These are phyloP conservation scores for Thymelicus sylvestris DNA, from an alignment of 2,888 invertebrate species.

Conservation along the genomic window DNA sequence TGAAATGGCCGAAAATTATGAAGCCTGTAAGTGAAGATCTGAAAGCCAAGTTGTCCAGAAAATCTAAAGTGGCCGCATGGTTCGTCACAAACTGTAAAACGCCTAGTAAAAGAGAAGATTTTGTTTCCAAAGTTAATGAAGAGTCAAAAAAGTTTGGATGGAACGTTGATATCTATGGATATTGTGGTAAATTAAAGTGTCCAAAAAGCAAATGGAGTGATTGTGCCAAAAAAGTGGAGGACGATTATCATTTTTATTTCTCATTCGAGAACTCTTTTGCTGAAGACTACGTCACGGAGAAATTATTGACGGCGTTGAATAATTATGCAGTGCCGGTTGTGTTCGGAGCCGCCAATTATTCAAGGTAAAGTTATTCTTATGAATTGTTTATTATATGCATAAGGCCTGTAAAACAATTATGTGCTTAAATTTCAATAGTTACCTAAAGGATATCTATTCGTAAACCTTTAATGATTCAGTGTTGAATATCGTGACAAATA, in stretches of 20 bases:
- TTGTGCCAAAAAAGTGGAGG: slow-evolving; percentile 50
- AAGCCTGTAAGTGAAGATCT: slow-evolving; percentile 51
- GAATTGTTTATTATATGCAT: too few species aligned
- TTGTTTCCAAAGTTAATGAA: slow-evolving; percentile 44
- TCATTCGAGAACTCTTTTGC: slow-evolving; percentile 61
- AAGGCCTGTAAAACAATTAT: too few species aligned
- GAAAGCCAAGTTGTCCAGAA: slow-evolving; percentile 46
- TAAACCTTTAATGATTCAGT: too few species aligned
- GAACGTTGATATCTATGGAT: slow-evolving; percentile 56
- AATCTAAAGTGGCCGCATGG: slow-evolving; percentile 58
- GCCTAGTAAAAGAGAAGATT: slow-evolving; percentile 47
- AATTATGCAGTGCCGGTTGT: slow-evolving; percentile 86
- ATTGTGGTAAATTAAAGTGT: slow-evolving; percentile 54
- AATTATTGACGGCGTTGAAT: slow-evolving; percentile 64
- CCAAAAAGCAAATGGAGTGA: slow-evolving; percentile 43
- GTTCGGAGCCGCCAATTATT: slow-evolving; percentile 86
- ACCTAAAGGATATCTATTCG: too few species aligned
- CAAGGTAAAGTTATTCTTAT: slow-evolving; percentile 47
- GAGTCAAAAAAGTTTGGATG: slow-evolving; percentile 49
- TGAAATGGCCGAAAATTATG: slow-evolving; percentile 60
- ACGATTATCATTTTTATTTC: slow-evolving; percentile 62
- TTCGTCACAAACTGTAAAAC: slow-evolving; percentile 56
- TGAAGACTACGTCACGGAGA: slow-evolving; percentile 65
- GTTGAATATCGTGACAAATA: too few species aligned
- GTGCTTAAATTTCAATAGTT: too few species aligned